phyloP scores from a whole-genome alignment of 1,140 invertebrate species.

The Pectinophora gossypiella region DNA sequence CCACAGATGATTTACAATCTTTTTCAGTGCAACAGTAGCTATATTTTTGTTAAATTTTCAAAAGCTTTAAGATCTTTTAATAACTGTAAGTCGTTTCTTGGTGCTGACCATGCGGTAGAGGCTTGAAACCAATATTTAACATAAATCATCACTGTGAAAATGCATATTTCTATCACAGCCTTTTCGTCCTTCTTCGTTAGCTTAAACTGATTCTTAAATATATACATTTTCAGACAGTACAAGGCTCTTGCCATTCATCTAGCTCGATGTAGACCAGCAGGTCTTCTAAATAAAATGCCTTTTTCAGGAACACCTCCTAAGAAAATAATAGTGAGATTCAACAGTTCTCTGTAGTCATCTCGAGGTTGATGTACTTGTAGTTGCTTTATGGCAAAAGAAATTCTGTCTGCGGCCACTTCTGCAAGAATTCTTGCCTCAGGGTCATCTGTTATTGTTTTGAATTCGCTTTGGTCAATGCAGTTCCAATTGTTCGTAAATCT shows the following conservation, averaged over 20 bases:
- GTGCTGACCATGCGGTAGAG: constrained; percentile 19
- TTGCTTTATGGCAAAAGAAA: constrained; percentile 21
- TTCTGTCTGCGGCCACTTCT: constrained; percentile 12
- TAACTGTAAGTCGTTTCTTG: constrained; percentile 32
- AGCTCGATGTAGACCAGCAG: constrained; percentile 25
- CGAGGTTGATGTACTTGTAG: constrained; percentile 23
- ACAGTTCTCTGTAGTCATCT: constrained; percentile 33
- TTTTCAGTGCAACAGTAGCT: constrained; percentile 25
- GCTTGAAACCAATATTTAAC: constrained; percentile 32
- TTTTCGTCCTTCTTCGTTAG: constrained; percentile 29
- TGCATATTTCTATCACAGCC: constrained; percentile 26
- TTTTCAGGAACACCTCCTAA: constrained; percentile 25
- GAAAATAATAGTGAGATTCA: constrained; percentile 27
- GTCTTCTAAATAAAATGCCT: constrained; percentile 39
- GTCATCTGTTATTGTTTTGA: constrained; percentile 9
- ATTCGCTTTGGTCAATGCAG: constrained; percentile 27
- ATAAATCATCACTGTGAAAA: constrained; percentile 34
- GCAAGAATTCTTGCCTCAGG: background rate
- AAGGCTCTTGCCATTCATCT: constrained; percentile 57
- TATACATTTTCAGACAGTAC: constrained; percentile 52
- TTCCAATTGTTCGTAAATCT: constrained; percentile 28
- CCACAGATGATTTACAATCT: constrained; percentile 26
- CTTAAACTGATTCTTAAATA: constrained; percentile 39
- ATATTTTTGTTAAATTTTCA: constrained; percentile 24
- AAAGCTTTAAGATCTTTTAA: constrained; percentile 28